Conservation (phyloP, 1,140 invertebrate species). For the Chelonus insularis region DNA sequence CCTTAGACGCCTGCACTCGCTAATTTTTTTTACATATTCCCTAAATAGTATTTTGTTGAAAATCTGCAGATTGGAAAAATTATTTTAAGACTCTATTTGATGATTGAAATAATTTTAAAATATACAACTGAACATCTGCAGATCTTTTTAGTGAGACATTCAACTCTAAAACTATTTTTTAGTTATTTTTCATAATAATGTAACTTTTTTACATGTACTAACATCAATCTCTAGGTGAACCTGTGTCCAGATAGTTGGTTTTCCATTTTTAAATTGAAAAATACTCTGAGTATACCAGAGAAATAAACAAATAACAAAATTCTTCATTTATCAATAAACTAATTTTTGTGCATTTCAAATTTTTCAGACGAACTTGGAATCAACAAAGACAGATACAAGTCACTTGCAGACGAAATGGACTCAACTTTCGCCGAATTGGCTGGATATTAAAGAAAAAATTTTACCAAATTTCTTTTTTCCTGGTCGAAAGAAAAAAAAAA, state of each 20-base stretch:
- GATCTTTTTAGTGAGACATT: too few species aligned
- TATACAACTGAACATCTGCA: too few species aligned
- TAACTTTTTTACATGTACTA: too few species aligned
- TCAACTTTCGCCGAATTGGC: conserved; percentile 88
- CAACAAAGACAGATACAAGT: conserved; percentile 99
- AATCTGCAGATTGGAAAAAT: too few species aligned
- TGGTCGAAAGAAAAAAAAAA: not conserved
- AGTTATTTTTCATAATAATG: too few species aligned
- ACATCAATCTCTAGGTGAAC: conserved; percentile 3
- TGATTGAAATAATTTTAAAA: too few species aligned
- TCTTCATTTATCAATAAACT: not conserved
- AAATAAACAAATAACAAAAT: not conserved
- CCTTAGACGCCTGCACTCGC: too few species aligned
- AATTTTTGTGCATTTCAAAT: conserved; percentile 22
- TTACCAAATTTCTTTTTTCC: not conserved
- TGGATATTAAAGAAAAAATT: conserved; percentile 67
- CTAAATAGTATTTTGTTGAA: too few species aligned
- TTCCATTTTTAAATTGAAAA: not conserved
- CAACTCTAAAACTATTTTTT: too few species aligned
- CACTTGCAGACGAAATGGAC: conserved; percentile 94
- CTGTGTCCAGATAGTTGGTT: not conserved
- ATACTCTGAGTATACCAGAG: not conserved
- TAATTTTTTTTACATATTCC: too few species aligned
- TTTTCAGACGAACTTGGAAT: conserved; percentile 93
- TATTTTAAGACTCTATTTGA: too few species aligned